Conservation (phyloP, 2,113 vertebrate species). For the Crotalus horridus region DNA sequence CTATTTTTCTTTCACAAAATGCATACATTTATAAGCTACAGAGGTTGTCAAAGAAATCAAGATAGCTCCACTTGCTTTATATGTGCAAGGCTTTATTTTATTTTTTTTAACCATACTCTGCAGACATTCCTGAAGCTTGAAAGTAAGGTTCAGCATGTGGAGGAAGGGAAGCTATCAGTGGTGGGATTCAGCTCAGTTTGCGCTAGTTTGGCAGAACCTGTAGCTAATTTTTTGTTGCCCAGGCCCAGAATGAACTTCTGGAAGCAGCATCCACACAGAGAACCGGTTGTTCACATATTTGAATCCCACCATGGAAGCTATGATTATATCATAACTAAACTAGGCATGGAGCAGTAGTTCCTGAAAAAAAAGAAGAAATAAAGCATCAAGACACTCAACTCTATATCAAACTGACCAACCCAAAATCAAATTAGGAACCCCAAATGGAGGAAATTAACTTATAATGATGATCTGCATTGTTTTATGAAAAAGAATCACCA, state of each 20-base stretch:
- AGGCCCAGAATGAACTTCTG: no score
- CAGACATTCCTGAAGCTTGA: not conserved
- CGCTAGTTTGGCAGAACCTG: no score
- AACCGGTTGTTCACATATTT: no score
- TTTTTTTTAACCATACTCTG: not conserved
- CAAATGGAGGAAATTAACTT: constrained; percentile 55
- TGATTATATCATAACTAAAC: not conserved
- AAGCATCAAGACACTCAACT: constrained; percentile 18
- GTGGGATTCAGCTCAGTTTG: no score
- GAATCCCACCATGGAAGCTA: not conserved
- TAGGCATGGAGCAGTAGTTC: not conserved
- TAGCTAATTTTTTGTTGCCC: no score
- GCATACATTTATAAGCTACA: not conserved
- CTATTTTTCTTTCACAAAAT: not conserved
- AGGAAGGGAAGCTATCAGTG: not conserved
- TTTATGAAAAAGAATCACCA: constrained; percentile 32
- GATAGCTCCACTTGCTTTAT: not conserved
- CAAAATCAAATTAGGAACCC: constrained; percentile 48
- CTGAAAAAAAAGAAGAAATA: constrained; percentile 1
- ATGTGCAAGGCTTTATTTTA: not conserved
- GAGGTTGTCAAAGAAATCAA: not conserved
- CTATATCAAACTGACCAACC: constrained; percentile 38
- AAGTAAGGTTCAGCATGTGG: not conserved
- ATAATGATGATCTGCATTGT: constrained; percentile 28
- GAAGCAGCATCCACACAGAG: no score